phyloP scores from a whole-genome alignment of 2,113 vertebrate species.

The Coreoperca whiteheadi region DNA sequence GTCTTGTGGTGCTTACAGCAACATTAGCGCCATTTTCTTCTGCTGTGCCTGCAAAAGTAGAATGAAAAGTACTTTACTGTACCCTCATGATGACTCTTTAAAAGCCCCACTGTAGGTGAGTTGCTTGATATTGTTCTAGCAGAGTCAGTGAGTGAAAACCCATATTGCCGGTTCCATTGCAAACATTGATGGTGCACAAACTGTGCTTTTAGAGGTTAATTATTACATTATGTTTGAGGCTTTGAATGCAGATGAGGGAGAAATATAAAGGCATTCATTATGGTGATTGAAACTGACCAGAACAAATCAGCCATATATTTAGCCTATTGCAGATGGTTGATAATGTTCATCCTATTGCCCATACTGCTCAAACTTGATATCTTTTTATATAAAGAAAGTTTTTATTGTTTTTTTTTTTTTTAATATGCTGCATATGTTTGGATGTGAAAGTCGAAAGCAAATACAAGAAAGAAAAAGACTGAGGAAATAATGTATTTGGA shows the following conservation, averaged over 20 bases:
- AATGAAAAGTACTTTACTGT: neutral
- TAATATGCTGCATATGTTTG: neutral
- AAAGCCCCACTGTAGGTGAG: constrained; percentile 3
- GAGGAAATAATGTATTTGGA: neutral
- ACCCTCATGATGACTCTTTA: neutral
- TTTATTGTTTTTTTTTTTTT: neutral
- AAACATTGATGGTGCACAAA: neutral
- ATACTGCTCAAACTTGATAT: neutral
- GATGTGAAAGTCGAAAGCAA: neutral
- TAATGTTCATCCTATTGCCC: neutral
- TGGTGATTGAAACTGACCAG: neutral
- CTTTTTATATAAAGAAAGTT: neutral
- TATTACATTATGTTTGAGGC: neutral
- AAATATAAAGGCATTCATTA: constrained; percentile 3
- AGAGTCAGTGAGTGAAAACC: neutral
- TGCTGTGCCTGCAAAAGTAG: constrained; percentile 20
- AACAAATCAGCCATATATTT: neutral
- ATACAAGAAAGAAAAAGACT: neutral
- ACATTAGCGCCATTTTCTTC: constrained; percentile 6
- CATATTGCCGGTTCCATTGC: neutral
- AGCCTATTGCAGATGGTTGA: neutral
- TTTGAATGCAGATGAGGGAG: constrained; percentile 3
- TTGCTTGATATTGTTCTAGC: neutral
- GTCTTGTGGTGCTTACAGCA: neutral
- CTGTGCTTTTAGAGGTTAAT: neutral